Evolutionary conservation across 2,113 vertebrate genomes (phyloP), one percentile per base, ranked within the genome.

Genomic region (Cyprichromis sp.): DNA sequence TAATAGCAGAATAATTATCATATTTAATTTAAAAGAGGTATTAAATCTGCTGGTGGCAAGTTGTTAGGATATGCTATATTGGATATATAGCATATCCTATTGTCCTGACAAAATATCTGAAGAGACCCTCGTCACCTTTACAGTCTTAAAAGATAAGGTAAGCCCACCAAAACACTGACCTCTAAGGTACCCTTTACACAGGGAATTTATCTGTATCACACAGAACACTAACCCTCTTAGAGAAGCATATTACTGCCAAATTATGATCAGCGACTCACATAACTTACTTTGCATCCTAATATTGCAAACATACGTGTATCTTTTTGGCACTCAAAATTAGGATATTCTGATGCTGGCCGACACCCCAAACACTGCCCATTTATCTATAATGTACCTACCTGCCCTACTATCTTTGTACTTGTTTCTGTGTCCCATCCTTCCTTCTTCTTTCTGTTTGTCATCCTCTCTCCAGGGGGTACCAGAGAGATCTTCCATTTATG

Each of bases 31-130:
- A 45, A 73, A 17, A 5, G 1, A 17, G 38, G 66, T 4, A 6
- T 26, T 0, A 45, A 42, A 73, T 7, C 63, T 73, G 5, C 38
- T 26, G 13, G 36, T 42, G 13, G 0, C 1, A 0, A 73, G 13
- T 45, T 73, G n/a, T 68, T 4, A 1, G 7, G 3, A 7, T 42
- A 26, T 45, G 0, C 0, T 42, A 21, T 66, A 66, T 1, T 38
- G 6, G 61, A 38, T n/a, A 66, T 63, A 8, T 66, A 66, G 0
- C 61, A 38, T 66, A 66, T n/a, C 3, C 17, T 66, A 66, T 66
- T 66, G 61, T 66, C 1, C 61, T 42, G 66, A 45, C 13, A 73
- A 45, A 26, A 17, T 45, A 73, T 45, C 38, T 42, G 38, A 71
- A 26, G 13, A 45, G 38, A 45, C 36, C 68, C n/a, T 40, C 0